Evolutionary conservation across 2,113 vertebrate species (phyloP).

Genomic region (Symphodus melops): DNA sequence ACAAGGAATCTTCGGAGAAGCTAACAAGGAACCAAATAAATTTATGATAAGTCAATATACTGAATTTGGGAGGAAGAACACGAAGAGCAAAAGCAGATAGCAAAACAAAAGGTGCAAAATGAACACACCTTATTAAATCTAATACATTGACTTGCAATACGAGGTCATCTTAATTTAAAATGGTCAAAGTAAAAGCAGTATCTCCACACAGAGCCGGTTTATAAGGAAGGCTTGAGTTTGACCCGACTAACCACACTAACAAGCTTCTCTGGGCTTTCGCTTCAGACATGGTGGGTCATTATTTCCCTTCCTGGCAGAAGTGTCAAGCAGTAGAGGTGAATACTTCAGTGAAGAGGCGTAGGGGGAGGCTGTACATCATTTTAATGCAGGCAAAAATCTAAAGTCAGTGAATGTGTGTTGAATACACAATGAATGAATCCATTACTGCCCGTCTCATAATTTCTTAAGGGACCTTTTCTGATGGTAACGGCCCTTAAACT

Average conservation of each 20-base stretch:
- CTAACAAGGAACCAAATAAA: neutral
- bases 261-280: slow-evolving; percentile 11
- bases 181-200: neutral
- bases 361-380: neutral
- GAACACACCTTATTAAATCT: neutral
- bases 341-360: neutral
- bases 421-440: slow-evolving; percentile 19
- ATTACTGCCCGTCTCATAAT: neutral
- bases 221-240: neutral
- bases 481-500: neutral
- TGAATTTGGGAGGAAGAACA: neutral
- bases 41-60: too few relatives aligned
- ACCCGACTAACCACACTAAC: slow-evolving; percentile 14
- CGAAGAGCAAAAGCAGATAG: too few relatives aligned
- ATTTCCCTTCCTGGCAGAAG: slow-evolving; percentile 24
- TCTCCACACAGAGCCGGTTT: neutral
- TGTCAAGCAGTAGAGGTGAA: slow-evolving; percentile 17
- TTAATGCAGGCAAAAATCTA: slow-evolving; percentile 2
- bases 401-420: slow-evolving; percentile 1
- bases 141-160: neutral
- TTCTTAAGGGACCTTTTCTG: neutral
- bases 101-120: neutral
- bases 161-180: slow-evolving; percentile 8
- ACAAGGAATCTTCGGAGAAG: neutral
- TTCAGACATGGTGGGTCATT: slow-evolving; percentile 29